Evolutionary conservation across 2,113 vertebrate species (phyloP).

Genomic region (Rhombomys opimus): DNA sequence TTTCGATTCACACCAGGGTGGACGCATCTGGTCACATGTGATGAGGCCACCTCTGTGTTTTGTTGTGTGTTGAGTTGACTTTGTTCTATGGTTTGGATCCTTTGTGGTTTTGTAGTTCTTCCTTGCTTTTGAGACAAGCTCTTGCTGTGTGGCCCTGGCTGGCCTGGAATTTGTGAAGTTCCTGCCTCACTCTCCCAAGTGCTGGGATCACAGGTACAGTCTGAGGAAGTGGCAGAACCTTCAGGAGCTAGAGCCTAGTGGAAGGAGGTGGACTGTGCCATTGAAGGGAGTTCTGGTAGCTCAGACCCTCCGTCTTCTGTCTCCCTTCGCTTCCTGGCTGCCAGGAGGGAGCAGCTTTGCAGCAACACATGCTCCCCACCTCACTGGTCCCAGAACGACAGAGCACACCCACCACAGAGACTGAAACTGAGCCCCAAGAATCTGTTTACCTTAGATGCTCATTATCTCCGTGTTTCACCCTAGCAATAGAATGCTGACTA

Average conservation of each 20-base stretch:
- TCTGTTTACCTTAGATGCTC: too few relatives aligned
- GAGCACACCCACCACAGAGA: neutral
- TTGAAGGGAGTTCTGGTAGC: neutral
- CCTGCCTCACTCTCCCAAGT: neutral
- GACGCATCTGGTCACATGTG: neutral
- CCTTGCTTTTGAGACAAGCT: neutral
- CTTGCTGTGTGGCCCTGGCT: neutral
- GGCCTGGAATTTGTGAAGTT: neutral
- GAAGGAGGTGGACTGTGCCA: too few relatives aligned
- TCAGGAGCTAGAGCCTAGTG: neutral
- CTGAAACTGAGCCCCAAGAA: neutral
- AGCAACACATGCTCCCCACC: neutral
- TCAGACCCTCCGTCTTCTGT: neutral
- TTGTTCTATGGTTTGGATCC: neutral
- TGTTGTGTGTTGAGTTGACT: neutral
- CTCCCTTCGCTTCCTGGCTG: neutral
- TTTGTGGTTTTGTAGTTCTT: neutral
- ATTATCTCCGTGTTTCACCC: neutral
- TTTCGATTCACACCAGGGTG: neutral
- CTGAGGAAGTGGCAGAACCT: neutral
- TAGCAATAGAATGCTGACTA: neutral
- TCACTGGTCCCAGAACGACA: neutral
- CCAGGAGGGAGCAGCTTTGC: neutral
- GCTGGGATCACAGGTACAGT: neutral
- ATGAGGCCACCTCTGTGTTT: neutral